phyloP scores from a whole-genome alignment of 2,797 vertebrate genomes.

The Alfaro cultratus region DNA sequence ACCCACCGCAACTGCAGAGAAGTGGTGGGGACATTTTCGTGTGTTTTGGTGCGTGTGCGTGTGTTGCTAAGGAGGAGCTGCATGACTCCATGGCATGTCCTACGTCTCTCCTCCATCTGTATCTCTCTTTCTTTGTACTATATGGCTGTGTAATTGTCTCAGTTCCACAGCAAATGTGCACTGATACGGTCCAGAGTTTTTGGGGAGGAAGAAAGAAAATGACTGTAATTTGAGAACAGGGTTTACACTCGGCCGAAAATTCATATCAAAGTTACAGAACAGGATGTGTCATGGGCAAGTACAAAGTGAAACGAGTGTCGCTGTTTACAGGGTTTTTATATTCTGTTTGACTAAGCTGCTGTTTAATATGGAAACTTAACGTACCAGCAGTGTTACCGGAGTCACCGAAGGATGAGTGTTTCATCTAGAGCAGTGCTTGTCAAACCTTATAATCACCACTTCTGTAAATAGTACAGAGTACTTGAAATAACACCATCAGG shows the following conservation, averaged over 20 bases:
- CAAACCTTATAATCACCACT: neutral
- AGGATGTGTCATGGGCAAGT: neutral
- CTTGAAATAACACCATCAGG: neutral
- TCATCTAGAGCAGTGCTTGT: neutral
- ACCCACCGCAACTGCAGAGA: conserved; percentile 49
- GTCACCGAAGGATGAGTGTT: neutral
- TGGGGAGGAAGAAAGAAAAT: conserved; percentile 22
- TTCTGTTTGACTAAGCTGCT: conserved; percentile 10
- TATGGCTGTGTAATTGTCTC: conserved; percentile 61
- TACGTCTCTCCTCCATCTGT: conserved; percentile 38
- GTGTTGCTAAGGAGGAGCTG: conserved; percentile 21
- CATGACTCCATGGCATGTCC: conserved; percentile 58
- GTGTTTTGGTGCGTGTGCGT: neutral
- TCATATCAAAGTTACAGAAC: neutral
- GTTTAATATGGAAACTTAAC: neutral
- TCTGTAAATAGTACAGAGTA: neutral
- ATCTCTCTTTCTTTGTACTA: conserved; percentile 60
- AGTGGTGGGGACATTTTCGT: neutral
- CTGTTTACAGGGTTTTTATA: neutral
- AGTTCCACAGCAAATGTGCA: conserved; percentile 58
- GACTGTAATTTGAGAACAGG: conserved; percentile 41
- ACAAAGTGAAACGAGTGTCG: neutral
- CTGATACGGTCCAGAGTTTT: conserved; percentile 54
- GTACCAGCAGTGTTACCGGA: neutral
- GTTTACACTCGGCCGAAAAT: conserved; percentile 17